Evolutionary conservation across 1,140 invertebrate genomes (phyloP), one percentile per base, ranked within the genome.

Genomic region (Papilio polytes): DNA sequence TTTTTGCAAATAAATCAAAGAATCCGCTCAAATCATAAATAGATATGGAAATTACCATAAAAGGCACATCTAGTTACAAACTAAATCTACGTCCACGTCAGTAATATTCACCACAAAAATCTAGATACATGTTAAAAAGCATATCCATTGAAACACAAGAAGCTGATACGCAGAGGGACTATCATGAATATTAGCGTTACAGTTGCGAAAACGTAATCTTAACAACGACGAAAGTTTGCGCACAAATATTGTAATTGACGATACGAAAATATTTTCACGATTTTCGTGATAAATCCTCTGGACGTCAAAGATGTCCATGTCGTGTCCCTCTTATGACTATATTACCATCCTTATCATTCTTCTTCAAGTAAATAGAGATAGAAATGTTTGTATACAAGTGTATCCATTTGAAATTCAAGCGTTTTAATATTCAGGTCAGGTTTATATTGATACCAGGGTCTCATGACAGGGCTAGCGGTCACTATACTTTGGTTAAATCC

Each of bases 381-480:
- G 48, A 1, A 51, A 0, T 51, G 3, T 15, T 51, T 51, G 48
- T 51, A 18, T 51, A 51, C 15, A 51, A 51, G 48, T 18, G 48
- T 51, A 51, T 15, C 13, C 13, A 51, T 18, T 51, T 51, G 13
- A 51, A 51, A 51, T 72, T 77, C 1, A 46, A 41, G 7, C n/a
- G n/a, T n/a, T 36, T 86, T 84, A 86, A 82, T 84, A 84, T 84
- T 80, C 85, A 66, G 63, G 66, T 73, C 82, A 80, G 80, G 73
- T 70, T 63, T 80, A 76, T 59, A 51, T 73, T 78, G 80, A 84
- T 83, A 81, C 80, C 80, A 76, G 70, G 70, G 70, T 44, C 63
- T 81, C 82, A 80, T 63, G 72, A 78, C 31, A 78, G 80, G 81
- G 66, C 81, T 80, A 77, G 41, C 82, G 74, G 78, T 83, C 83